phyloP scores from a whole-genome alignment of 2,113 vertebrate species.

The Picathartes gymnocephalus region DNA sequence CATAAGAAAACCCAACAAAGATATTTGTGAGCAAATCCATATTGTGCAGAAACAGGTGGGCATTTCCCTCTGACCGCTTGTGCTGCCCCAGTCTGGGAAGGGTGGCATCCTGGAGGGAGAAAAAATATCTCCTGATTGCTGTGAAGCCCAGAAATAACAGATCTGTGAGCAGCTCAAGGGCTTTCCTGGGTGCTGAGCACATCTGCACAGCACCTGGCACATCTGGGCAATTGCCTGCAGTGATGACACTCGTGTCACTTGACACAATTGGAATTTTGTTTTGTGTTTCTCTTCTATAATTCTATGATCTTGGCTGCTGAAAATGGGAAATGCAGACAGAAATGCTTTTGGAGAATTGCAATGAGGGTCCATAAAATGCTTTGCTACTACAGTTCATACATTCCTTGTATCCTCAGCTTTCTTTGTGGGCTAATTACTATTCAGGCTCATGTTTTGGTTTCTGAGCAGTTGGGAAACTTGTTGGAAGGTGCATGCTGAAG shows the following conservation, averaged over 20 bases:
- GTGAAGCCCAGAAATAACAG: not conserved
- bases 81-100: not conserved
- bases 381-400: not conserved
- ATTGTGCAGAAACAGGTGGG: not conserved
- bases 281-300: not conserved
- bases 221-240: not conserved
- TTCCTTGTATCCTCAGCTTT: not conserved
- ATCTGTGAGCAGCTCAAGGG: not conserved
- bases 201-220: not conserved
- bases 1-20: not conserved
- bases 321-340: not conserved
- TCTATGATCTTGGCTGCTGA: not conserved
- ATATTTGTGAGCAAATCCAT: not conserved
- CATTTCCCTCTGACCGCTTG: not conserved
- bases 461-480: constrained; percentile 35
- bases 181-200: not conserved
- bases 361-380: not conserved
- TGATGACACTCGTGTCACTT: rapidly evolving
- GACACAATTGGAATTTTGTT: not conserved
- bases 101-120: not conserved
- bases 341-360: not conserved
- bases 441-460: constrained; percentile 39
- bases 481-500: constrained; percentile 47
- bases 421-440: constrained; percentile 49
- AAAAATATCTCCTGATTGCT: not conserved